Evolutionary conservation across 2,113 vertebrate genomes (phyloP), one percentile per base, ranked within the genome.

Genomic region (Ornithorhynchus anatinus): DNA sequence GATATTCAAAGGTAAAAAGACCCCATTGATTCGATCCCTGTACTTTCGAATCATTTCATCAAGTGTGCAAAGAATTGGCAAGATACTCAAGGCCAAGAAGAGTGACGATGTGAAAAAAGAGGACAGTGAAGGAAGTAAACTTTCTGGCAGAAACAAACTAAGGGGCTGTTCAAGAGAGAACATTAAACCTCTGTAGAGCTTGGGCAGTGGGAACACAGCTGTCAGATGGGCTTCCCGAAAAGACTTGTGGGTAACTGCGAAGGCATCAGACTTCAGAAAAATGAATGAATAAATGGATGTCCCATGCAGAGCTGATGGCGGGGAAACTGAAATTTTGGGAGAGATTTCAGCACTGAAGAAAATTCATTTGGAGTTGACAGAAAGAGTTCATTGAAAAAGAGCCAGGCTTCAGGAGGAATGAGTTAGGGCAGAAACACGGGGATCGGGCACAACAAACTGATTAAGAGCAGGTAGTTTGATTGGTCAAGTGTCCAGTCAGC

Each of bases 11-110:
- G 76, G 19, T 58, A 59, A 66, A 84, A 86, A 84, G 83, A 48
- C 63, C 62, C 62, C 78, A 81, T 85, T 87, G 78, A 87, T 87
- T 47, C 72, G 57, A 52, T 56, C 64, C 66, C 63, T 69, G 43
- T 45, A 66, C 23, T 44, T 57, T 69, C 1, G 40, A 43, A 44
- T 61, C 80, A 27, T 72, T 85, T 79, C 72, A 53, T 50, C 66
- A 63, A 75, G 80, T 29, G 56, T 72, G 77, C 62, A 65, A 81
- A 77, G 69, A 77, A 69, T 67, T 85, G 69, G 80, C 82, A 54
- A 32, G 48, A 37, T 44, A 23, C 29, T 22, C 63, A 43, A 53
- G 75, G 59, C 72, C 43, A 35, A 39, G 31, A 56, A 68, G 36
- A 72, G 72, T 36, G 56, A 74, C 77, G 43, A 74, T 72, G 54